Percentiles rank a stretch among this genome's conserved stretches.
Conservation (phyloP, 2,797 vertebrate species). For the Notoglanidium macrostoma region DNA sequence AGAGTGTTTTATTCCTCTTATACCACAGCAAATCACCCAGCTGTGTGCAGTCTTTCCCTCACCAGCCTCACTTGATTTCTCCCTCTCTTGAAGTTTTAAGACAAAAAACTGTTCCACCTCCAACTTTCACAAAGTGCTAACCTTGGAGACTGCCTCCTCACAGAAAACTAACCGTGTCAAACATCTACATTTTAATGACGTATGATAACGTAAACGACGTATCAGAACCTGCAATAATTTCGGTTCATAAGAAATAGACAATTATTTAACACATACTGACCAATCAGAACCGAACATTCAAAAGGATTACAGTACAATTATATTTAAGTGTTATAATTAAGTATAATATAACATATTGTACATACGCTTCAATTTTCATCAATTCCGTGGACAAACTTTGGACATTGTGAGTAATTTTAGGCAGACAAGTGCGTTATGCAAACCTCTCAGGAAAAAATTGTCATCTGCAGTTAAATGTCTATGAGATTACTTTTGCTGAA, state of each 20-base stretch:
- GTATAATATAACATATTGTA: neutral
- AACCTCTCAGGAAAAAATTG: conserved; percentile 7
- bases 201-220: neutral
- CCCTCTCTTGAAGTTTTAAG: neutral
- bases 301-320: neutral
- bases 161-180: neutral
- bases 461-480: conserved; percentile 28
- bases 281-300: neutral
- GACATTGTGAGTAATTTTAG: neutral
- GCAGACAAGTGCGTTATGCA: conserved; percentile 29
- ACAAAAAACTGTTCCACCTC: neutral
- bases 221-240: neutral
- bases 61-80: too few relatives aligned
- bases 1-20: neutral
- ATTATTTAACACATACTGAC: neutral
- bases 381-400: neutral
- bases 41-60: too few relatives aligned
- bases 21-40: neutral
- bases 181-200: neutral
- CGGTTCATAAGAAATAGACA: neutral
- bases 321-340: neutral
- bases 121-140: neutral
- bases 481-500: conserved; percentile 14
- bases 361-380: too few relatives aligned
- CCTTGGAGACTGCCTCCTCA: neutral